Conservation (phyloP, 2,113 vertebrate genomes). For the Triplophysa rosa region DNA sequence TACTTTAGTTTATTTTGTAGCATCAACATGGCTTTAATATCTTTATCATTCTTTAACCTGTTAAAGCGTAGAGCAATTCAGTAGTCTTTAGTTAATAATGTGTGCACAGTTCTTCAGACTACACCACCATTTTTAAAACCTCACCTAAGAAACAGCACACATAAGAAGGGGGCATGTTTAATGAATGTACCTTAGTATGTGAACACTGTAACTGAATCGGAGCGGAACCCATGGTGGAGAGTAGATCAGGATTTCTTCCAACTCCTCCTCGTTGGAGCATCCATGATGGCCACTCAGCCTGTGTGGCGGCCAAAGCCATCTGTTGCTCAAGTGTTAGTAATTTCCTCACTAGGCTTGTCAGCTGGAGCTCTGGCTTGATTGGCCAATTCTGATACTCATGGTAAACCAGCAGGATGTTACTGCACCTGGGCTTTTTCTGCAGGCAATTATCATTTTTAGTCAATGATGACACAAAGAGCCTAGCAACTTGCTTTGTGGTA, state of each 20-base stretch:
- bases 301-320: slow-evolving; percentile 52
- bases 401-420: slow-evolving; percentile 51
- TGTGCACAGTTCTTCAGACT: too few relatives aligned
- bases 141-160: too few relatives aligned
- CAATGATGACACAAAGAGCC: slow-evolving; percentile 12
- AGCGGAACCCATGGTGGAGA: slow-evolving; percentile 23
- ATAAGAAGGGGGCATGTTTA: too few relatives aligned
- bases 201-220: not conserved
- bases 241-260: slow-evolving; percentile 28
- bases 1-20: too few relatives aligned
- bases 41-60: not conserved
- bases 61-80: too few relatives aligned
- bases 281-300: slow-evolving; percentile 41
- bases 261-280: slow-evolving; percentile 25
- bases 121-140: too few relatives aligned
- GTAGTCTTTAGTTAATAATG: too few relatives aligned
- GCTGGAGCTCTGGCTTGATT: slow-evolving; percentile 58
- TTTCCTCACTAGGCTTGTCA: slow-evolving; percentile 56
- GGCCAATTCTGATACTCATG: slow-evolving; percentile 53
- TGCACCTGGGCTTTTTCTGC: slow-evolving; percentile 56
- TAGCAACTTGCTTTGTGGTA: not conserved
- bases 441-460: slow-evolving; percentile 52
- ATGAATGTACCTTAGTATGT: not conserved
- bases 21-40: too few relatives aligned
- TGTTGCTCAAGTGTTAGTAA: slow-evolving; percentile 56